Evolutionary conservation across 92 coral and sea anemone genomes (phyloP).

Genomic region (Zoanthus solanderi): DNA sequence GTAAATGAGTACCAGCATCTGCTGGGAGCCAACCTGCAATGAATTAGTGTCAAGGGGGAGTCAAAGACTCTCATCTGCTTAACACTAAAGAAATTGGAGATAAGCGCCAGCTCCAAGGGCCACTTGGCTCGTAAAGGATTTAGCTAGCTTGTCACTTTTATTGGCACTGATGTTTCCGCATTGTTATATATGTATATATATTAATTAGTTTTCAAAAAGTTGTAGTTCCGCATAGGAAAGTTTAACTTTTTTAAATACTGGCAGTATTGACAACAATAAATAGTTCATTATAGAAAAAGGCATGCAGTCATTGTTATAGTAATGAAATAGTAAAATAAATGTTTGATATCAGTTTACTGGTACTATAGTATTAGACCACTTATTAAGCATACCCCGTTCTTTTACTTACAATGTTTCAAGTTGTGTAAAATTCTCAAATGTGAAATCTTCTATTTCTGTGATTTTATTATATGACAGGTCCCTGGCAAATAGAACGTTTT

Average conservation of each 20-base stretch:
- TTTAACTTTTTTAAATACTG: too few relatives aligned
- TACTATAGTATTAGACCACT: neutral
- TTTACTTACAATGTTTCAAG: conserved; percentile 58
- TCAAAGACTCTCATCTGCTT: too few relatives aligned
- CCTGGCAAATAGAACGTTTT: conserved; percentile 21
- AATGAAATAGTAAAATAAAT: neutral
- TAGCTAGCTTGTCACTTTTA: neutral
- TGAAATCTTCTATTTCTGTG: conserved; percentile 35
- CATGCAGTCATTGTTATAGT: neutral
- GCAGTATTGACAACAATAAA: neutral
- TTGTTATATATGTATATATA: too few relatives aligned
- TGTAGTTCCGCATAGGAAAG: too few relatives aligned
- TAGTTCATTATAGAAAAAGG: too few relatives aligned
- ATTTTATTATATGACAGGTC: conserved; percentile 49
- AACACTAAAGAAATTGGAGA: neutral
- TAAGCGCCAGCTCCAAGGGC: neutral
- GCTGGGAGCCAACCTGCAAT: too few relatives aligned
- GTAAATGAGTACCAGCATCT: too few relatives aligned
- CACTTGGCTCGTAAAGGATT: neutral
- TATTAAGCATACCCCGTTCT: neutral
- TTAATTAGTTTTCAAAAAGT: too few relatives aligned
- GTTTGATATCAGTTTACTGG: neutral
- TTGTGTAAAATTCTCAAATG: conserved; percentile 47
- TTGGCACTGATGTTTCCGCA: neutral
- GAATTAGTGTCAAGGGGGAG: too few relatives aligned